These are phyloP conservation scores for Dermolepida albohirtum DNA, from an alignment of 2,888 invertebrate genomes.

Conservation along the genomic window DNA sequence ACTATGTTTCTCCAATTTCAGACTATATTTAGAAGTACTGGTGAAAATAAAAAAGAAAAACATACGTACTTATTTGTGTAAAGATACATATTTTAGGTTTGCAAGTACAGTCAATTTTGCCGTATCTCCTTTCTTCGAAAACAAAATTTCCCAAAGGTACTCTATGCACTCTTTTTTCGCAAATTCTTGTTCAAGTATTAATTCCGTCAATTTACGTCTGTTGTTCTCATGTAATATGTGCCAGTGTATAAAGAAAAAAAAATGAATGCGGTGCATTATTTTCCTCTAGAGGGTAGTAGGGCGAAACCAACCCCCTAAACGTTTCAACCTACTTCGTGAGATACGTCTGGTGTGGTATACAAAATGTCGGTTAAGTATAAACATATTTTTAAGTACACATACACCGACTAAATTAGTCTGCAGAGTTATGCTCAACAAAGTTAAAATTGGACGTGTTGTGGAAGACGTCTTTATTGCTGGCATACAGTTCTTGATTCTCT, in stretches of 20 bases:
- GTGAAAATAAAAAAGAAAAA: background rate
- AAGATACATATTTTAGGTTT: conserved; percentile 18
- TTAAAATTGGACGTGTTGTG: conserved; percentile 37
- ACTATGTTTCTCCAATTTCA: too few species aligned
- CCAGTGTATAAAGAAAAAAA: conserved; percentile 27
- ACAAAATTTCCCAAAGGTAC: conserved; percentile 32
- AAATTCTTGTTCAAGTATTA: conserved; percentile 26
- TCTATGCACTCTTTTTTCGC: conserved; percentile 3
- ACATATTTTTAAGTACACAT: conserved; percentile 38
- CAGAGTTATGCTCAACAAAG: conserved; percentile 37
- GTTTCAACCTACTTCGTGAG: conserved; percentile 34
- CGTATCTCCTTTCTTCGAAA: conserved; percentile 15
- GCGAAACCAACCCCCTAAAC: conserved; percentile 33
- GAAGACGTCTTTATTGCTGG: conserved; percentile 28
- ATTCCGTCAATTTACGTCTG: conserved; percentile 34
- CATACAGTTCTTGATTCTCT: conserved; percentile 7
- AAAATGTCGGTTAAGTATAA: conserved; percentile 39
- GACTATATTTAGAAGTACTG: too few species aligned
- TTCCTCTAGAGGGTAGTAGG: conserved; percentile 33
- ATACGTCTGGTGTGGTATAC: conserved; percentile 32
- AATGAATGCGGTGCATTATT: conserved; percentile 36
- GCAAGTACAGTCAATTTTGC: too few species aligned
- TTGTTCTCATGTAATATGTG: conserved; percentile 30
- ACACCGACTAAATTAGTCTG: conserved; percentile 35
- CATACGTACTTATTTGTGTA: background rate